Evolutionary conservation across 2,888 invertebrate genomes (phyloP), one percentile per base, ranked within the genome.

Genomic region (Thymelicus acteon): DNA sequence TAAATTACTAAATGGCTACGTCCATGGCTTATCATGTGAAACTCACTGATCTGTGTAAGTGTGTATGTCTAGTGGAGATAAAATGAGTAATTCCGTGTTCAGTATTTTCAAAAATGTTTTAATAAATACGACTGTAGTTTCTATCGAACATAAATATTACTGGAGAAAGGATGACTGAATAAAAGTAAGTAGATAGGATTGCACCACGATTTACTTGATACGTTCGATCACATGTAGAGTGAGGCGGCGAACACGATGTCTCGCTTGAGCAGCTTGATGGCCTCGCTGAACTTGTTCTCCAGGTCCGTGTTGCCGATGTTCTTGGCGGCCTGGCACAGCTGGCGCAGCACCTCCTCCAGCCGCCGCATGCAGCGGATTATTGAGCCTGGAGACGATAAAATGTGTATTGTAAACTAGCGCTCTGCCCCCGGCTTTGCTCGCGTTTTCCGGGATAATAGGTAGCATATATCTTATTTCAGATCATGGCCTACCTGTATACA

Each of bases 211-310:
- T 39, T 52, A 64, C 19, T 48, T 3, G 8, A n/a, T 31, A 8
- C 10, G 40, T 44, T 12, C 19, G 49, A 19, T 52, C 74, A 93
- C 93, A 93, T 93, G 76, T 99, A 99, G 67, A 99, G 95, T 89
- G 99, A 99, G 71, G 99, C 99, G 31, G 99, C 99, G 92, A 99
- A 99, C n/a, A 99, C 98, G 85, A 99, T 99, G 88, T 99, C 99
- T 77, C 99, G 95, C 90, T 99, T 99, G 72, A 99, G 95, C 75
- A 97, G 90, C 82, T 97, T 97, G 77, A 99, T 97, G 72, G 98
- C 97, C 84, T 98, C 97, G 77, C 97, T 96, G 91, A 99, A 99
- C 92, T 99, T 99, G 81, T 97, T 97, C 93, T 99, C 99, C 75
- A 99, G 94, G 79, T 98, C 98, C 0, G 97, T 97, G 87, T 99